Percentiles rank a stretch among this genome's conserved stretches.
These are phyloP conservation scores for Anthrax anthrax DNA, from an alignment of 2,888 invertebrate species.

Conservation along the genomic window DNA sequence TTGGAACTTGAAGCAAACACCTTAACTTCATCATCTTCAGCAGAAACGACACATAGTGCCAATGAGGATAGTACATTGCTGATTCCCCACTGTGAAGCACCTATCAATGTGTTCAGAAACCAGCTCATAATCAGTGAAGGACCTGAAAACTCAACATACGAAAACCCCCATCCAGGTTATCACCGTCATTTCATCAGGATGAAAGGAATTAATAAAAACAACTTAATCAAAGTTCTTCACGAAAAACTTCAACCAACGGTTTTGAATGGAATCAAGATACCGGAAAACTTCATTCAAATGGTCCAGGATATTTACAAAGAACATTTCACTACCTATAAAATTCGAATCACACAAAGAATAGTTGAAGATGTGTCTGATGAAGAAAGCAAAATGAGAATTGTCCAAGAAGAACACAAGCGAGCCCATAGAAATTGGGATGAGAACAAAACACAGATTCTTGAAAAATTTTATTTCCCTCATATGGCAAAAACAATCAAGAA, in stretches of 20 bases:
- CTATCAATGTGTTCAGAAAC: conserved; percentile 1
- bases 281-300: conserved; percentile 1
- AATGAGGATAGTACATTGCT: background rate
- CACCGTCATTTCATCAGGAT: background rate
- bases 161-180: background rate
- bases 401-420: conserved; percentile 4
- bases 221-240: background rate
- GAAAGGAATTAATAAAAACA: background rate
- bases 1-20: background rate
- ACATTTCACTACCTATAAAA: background rate
- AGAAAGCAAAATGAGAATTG: conserved; percentile 2
- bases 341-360: conserved; percentile 2
- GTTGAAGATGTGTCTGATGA: conserved; percentile 3
- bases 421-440: conserved; percentile 3
- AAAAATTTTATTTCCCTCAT: conserved; percentile 5
- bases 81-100: conserved; percentile 3
- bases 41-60: background rate
- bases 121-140: background rate
- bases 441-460: conserved; percentile 3
- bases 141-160: background rate
- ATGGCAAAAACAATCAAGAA: conserved; percentile 5
- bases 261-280: conserved; percentile 5
- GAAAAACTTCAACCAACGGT: background rate
- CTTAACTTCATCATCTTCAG: background rate
- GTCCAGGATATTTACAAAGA: conserved; percentile 5